A percentile compares a stretch with the other conserved stretches of the same genome.
These are phyloP conservation scores for Petaurus breviceps DNA, from an alignment of 2,113 vertebrate genomes.

Conservation along the genomic window DNA sequence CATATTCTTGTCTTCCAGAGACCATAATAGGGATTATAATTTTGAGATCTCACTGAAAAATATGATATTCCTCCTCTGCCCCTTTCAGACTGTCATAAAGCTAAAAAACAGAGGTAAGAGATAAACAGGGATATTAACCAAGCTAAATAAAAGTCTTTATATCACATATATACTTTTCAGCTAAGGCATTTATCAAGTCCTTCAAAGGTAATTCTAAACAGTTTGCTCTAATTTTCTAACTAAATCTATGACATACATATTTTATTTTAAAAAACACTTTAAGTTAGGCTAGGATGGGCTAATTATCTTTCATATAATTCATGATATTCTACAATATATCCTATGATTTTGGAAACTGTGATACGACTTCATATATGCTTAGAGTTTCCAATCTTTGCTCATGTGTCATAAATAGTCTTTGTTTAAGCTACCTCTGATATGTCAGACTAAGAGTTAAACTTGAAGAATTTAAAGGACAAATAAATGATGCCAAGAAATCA, in stretches of 20 bases:
- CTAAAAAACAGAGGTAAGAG: constrained; percentile 45
- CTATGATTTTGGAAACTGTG: constrained; percentile 25
- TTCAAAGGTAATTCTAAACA: constrained; percentile 27
- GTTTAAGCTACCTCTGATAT: background rate
- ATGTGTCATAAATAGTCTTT: background rate
- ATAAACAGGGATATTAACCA: constrained; percentile 23
- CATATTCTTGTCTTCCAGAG: constrained; percentile 35
- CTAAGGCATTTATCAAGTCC: background rate
- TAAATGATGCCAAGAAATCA: background rate
- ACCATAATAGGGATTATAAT: constrained; percentile 69
- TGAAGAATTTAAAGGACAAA: background rate
- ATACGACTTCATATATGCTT: background rate
- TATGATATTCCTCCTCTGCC: constrained; percentile 67
- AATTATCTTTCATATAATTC: constrained; percentile 34
- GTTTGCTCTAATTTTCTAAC: constrained; percentile 28
- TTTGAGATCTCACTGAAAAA: constrained; percentile 75
- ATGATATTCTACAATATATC: background rate
- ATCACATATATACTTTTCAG: background rate
- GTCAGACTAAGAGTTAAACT: background rate
- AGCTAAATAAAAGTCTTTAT: constrained; percentile 65
- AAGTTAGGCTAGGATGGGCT: background rate
- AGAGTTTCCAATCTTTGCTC: background rate
- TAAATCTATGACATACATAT: constrained; percentile 12
- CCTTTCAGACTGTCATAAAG: constrained; percentile 54
- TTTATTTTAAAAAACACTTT: constrained; percentile 29